Base-by-base conservation (phyloP, 2,113 vertebrate species). In the Heterotilapia buettikoferi region DNA sequence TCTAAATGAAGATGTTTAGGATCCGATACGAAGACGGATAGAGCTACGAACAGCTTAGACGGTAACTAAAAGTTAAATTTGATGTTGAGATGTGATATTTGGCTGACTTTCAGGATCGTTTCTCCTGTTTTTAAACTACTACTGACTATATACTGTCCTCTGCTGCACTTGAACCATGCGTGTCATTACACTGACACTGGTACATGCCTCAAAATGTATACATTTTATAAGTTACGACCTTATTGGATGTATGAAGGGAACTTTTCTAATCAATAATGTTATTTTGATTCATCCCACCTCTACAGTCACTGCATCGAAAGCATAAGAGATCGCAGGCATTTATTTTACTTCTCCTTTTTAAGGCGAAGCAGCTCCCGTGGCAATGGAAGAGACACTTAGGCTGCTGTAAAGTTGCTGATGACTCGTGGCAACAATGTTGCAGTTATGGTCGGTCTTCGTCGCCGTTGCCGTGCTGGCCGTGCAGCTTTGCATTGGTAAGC, bases 401-500 rank as follows among this genome's bases (percentile, higher is more conserved):
- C 26, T 52, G 26, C 45, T 78, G 14, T 36, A 71, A 47, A 24
- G 40, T 54, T 79, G 18, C 57, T 66, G 90, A 80, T 86, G 84
- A 90, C 82, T 84, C 26, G 83, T 89, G 84, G 88, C 83, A 47
- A 86, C 63, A 24, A 91, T 91, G 93, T 73, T 56, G 54, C 86
- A 31, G 24, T 19, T 80, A 81, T 90, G 90, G 92, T 79, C 53
- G 53, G 13, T 93, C 76, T 7, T 90, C 45, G 53, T 18, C 9
- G 80, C 66, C 18, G 11, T 90, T 1, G 26, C 47, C 8, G 11
- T 89, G 86, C 80, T 94, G 92, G 53, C 13, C 6, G 26, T 88
- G 88, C 92, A 89, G 38, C 31, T 84, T 1, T 92, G 93, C 86
- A 47, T 2, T 45, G 95, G 95, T 96, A 84, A 88, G 84, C 10